These are phyloP conservation scores for Athene noctua DNA, from an alignment of 2,113 vertebrate genomes.

Conservation along the genomic window DNA sequence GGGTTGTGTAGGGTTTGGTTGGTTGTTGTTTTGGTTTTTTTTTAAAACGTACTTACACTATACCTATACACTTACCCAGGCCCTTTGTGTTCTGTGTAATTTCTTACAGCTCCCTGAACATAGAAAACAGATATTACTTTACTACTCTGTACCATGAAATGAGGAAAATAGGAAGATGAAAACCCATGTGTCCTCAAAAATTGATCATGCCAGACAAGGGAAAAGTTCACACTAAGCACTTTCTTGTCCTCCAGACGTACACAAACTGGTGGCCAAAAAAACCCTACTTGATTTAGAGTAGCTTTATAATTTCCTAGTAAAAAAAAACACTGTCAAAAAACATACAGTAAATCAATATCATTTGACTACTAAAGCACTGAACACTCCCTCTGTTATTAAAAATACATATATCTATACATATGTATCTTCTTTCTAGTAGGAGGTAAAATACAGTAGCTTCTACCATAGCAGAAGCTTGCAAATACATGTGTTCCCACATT, in stretches of 20 bases:
- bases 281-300: not conserved
- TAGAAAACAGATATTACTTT: not conserved
- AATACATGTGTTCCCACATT: not conserved
- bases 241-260: not conserved
- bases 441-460: not conserved
- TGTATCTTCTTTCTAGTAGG: not conserved
- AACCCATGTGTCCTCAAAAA: not conserved
- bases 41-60: not conserved
- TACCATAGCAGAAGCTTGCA: not conserved
- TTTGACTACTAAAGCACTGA: not conserved
- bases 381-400: not conserved
- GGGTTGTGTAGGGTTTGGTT: not conserved
- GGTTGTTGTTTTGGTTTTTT: not conserved
- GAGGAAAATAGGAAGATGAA: not conserved
- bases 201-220: not conserved
- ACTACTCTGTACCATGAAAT: not conserved
- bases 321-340: not conserved
- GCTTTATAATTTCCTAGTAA: not conserved
- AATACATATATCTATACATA: accelerated
- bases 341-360: not conserved
- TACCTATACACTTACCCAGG: not conserved
- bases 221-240: not conserved
- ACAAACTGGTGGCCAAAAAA: not conserved
- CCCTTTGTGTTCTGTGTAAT: not conserved
- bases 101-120: not conserved